These are phyloP conservation scores for Rhipidura dahli DNA, from an alignment of 2,113 vertebrate species.

Conservation along the genomic window DNA sequence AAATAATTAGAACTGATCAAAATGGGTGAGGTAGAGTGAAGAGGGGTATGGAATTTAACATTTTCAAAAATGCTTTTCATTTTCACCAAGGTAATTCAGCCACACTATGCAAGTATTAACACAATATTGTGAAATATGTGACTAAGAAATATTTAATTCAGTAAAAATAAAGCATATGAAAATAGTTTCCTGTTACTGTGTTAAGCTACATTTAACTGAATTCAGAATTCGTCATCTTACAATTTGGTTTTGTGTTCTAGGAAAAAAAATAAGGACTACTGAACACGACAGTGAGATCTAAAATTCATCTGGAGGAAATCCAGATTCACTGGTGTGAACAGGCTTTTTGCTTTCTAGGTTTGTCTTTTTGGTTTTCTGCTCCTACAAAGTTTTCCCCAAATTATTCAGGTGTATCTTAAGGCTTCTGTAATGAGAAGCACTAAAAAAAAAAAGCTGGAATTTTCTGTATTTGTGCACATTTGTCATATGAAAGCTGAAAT, in stretches of 20 bases:
- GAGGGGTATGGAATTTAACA: not conserved
- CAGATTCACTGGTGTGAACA: not conserved
- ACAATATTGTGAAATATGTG: not conserved
- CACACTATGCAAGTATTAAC: not conserved
- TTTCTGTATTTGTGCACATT: not conserved
- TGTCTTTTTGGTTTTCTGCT: not conserved
- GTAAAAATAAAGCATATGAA: not conserved
- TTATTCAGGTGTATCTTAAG: not conserved
- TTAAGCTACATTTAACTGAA: not conserved
- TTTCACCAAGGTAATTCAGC: not conserved
- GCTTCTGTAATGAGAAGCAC: not conserved
- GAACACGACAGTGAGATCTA: not conserved
- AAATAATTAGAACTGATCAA: constrained; percentile 44
- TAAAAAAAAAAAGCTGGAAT: not conserved
- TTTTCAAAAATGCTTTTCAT: not conserved
- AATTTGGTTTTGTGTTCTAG: not conserved
- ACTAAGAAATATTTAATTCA: not conserved
- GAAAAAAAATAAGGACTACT: not conserved
- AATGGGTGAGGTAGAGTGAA: not conserved
- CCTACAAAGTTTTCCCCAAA: not conserved
- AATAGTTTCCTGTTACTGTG: not conserved
- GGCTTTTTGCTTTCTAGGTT: not conserved
- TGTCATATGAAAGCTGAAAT: not conserved
- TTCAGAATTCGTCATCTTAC: not conserved
- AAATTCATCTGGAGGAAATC: not conserved